phyloP scores from a whole-genome alignment of 2,113 vertebrate species.

The Puffinus mauretanicus region DNA sequence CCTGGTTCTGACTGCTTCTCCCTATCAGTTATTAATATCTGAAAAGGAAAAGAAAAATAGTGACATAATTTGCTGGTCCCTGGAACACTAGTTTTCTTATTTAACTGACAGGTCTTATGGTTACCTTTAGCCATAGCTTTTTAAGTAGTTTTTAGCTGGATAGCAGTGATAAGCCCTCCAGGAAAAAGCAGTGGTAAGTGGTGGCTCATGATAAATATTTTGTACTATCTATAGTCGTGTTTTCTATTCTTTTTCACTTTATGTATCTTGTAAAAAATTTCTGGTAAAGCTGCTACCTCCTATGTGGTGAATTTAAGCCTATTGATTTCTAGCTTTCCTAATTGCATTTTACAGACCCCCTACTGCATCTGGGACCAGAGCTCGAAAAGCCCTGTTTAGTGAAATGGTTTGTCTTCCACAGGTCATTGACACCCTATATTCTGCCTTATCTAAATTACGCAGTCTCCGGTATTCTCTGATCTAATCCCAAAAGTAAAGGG shows the following conservation, averaged over 20 bases:
- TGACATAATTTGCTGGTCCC: neutral
- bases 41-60: neutral
- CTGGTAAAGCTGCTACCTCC: conserved; percentile 12
- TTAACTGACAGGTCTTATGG: neutral
- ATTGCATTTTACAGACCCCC: conserved; percentile 10
- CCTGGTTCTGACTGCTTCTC: neutral
- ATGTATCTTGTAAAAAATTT: neutral
- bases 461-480: neutral
- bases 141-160: neutral
- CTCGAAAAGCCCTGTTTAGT: neutral
- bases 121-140: conserved; percentile 11
- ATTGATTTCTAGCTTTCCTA: conserved; percentile 28
- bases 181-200: neutral
- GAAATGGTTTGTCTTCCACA: conserved; percentile 13
- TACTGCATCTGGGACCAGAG: neutral
- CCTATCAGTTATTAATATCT: neutral
- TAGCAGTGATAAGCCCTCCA: neutral
- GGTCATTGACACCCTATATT: neutral
- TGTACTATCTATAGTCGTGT: neutral
- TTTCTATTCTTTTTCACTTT: conserved; percentile 16
- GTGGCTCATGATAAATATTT: conserved; percentile 1
- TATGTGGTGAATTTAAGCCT: conserved; percentile 9
- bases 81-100: neutral
- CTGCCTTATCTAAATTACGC: conserved; percentile 19
- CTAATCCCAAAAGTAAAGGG: neutral